A percentile compares a stretch with the other conserved stretches of the same genome.
phyloP scores from a whole-genome alignment of 2,888 invertebrate genomes.

The Coronaproctus castanopsis region DNA sequence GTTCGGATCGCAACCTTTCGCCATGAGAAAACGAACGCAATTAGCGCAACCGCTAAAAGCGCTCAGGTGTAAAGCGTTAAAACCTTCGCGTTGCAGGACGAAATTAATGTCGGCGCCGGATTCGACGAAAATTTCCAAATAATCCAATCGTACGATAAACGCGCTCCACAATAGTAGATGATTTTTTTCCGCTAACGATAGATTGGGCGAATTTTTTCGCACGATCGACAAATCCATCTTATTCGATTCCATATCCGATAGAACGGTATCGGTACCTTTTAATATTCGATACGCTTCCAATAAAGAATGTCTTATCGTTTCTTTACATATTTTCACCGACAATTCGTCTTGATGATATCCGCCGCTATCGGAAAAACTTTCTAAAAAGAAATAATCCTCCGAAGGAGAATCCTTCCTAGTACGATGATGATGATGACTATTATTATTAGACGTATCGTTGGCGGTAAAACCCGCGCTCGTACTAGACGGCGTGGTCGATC shows the following conservation, averaged over 20 bases:
- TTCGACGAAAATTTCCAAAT: conserved; percentile 39
- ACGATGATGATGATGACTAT: background rate
- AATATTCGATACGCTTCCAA: conserved; percentile 49
- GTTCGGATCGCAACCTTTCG: conserved; percentile 46
- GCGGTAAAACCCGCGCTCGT: background rate
- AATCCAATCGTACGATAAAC: conserved; percentile 45
- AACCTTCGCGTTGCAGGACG: conserved; percentile 44
- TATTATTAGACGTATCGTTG: background rate
- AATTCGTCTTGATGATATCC: conserved; percentile 19
- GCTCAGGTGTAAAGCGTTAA: conserved; percentile 47
- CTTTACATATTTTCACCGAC: conserved; percentile 29
- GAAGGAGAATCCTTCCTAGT: conserved; percentile 5
- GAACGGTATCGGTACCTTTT: conserved; percentile 42
- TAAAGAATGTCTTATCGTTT: conserved; percentile 49
- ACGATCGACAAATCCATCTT: conserved; percentile 3
- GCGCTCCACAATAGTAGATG: conserved; percentile 52
- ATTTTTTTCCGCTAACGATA: conserved; percentile 30
- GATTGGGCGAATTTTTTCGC: conserved; percentile 25
- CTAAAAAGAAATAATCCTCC: conserved; percentile 15
- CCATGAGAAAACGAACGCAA: conserved; percentile 44
- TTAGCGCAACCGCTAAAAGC: conserved; percentile 58
- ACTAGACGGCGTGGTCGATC: conserved; percentile 7
- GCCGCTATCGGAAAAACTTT: conserved; percentile 15
- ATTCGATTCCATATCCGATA: conserved; percentile 53
- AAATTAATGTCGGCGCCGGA: conserved; percentile 50